Percentiles rank a stretch among this genome's conserved stretches.
Evolutionary conservation across 2,113 vertebrate species (phyloP).

Genomic region (Peucedramus taeniatus): DNA sequence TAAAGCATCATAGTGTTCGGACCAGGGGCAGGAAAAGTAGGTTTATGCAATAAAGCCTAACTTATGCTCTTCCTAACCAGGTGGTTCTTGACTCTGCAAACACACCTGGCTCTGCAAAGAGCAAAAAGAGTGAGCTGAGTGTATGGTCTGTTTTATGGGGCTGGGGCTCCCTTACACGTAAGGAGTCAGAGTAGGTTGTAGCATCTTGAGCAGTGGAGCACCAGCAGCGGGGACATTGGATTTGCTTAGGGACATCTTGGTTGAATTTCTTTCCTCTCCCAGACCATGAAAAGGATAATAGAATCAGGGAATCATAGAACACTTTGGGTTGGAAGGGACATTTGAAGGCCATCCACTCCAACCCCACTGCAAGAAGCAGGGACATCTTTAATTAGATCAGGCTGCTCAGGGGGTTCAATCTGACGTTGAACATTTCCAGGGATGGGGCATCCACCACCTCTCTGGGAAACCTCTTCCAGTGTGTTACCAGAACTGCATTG

Average conservation of each 20-base stretch:
- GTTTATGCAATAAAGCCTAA: neutral
- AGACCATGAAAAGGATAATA: neutral
- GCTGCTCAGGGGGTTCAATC: neutral
- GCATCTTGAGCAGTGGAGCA: neutral
- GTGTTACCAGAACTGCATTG: neutral
- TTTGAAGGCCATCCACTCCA: neutral
- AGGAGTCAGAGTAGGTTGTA: neutral
- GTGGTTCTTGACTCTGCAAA: neutral
- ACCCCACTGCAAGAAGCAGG: accelerated
- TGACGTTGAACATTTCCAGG: neutral
- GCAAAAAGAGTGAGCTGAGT: neutral
- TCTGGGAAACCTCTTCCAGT: neutral
- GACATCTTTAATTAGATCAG: neutral
- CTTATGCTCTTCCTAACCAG: neutral
- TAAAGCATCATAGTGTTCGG: neutral
- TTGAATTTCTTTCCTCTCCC: neutral
- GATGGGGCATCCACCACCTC: neutral
- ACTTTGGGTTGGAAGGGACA: neutral
- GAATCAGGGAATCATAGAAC: neutral
- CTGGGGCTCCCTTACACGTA: neutral
- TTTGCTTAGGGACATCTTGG: neutral
- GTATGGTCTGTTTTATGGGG: neutral
- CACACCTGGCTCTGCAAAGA: neutral
- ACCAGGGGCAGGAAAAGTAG: neutral
- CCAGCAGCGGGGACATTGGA: accelerated